phyloP scores from a whole-genome alignment of 2,113 vertebrate species.

The Limanda limanda region DNA sequence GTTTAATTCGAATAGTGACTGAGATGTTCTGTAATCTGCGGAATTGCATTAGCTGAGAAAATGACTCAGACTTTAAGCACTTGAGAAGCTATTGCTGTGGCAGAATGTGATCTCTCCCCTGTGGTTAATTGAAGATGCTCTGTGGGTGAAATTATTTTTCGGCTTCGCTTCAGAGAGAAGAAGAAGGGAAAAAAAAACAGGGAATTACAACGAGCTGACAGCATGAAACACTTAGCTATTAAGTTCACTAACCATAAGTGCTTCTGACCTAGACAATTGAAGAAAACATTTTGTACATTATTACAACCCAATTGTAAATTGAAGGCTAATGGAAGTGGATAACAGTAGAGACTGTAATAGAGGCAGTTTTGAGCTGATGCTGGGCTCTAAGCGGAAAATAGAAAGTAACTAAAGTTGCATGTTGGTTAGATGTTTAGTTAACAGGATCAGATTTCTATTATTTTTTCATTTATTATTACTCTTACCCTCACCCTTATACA shows the following conservation, averaged over 20 bases:
- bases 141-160: slow-evolving; percentile 80
- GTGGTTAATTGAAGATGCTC: slow-evolving; percentile 83
- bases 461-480: not conserved
- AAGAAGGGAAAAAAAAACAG: slow-evolving; percentile 12
- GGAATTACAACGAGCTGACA: slow-evolving; percentile 77
- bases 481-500: not conserved
- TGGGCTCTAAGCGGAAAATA: not conserved
- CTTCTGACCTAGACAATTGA: slow-evolving; percentile 63
- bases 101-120: slow-evolving; percentile 80
- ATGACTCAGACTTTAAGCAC: slow-evolving; percentile 78
- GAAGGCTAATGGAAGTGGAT: slow-evolving; percentile 52
- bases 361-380: slow-evolving; percentile 7
- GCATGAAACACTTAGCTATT: slow-evolving; percentile 74
- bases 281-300: slow-evolving; percentile 69
- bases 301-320: slow-evolving; percentile 59
- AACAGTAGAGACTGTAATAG: slow-evolving; percentile 45
- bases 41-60: slow-evolving; percentile 78
- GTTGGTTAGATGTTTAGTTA: not conserved
- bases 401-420: not conserved
- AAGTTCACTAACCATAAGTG: slow-evolving; percentile 73
- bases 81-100: slow-evolving; percentile 76
- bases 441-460: not conserved
- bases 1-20: slow-evolving; percentile 69
- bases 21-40: slow-evolving; percentile 74
- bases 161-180: slow-evolving; percentile 71